phyloP scores from a whole-genome alignment of 2,797 vertebrate genomes.

The Xiphophorus birchmanni region DNA sequence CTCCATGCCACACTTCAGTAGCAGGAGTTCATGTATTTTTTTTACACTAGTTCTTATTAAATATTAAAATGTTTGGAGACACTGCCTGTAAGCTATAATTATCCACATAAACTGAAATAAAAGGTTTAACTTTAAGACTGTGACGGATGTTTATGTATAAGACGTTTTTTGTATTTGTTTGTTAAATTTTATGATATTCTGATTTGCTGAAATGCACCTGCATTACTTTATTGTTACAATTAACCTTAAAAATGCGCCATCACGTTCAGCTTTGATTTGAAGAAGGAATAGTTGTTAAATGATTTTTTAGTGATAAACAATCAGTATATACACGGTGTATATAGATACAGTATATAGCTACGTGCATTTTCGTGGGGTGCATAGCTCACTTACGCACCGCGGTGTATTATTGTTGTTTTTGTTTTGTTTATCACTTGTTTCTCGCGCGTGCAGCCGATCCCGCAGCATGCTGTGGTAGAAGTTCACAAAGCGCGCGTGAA shows the following conservation, averaged over 20 bases:
- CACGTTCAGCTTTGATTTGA: not conserved
- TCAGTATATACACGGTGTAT: too few relatives aligned
- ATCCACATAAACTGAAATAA: not conserved
- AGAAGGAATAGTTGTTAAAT: not conserved
- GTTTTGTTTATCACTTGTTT: not conserved
- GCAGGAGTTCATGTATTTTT: not conserved
- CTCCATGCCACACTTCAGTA: not conserved
- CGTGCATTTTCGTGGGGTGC: constrained; percentile 13
- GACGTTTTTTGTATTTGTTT: not conserved
- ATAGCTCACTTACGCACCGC: constrained; percentile 45
- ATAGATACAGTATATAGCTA: not conserved
- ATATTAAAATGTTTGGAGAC: not conserved
- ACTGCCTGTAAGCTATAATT: not conserved
- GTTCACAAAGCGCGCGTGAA: constrained; percentile 62
- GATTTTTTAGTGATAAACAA: not conserved
- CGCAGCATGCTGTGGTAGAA: constrained; percentile 52
- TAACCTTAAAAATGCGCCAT: not conserved
- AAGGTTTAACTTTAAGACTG: not conserved
- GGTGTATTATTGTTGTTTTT: constrained; percentile 38
- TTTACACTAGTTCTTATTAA: not conserved
- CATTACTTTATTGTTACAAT: not conserved
- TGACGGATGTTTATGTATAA: not conserved
- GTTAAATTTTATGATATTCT: not conserved
- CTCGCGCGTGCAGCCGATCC: constrained; percentile 27
- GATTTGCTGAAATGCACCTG: not conserved